phyloP scores from a whole-genome alignment of 2,113 vertebrate genomes.

The Pithys albifrons region DNA sequence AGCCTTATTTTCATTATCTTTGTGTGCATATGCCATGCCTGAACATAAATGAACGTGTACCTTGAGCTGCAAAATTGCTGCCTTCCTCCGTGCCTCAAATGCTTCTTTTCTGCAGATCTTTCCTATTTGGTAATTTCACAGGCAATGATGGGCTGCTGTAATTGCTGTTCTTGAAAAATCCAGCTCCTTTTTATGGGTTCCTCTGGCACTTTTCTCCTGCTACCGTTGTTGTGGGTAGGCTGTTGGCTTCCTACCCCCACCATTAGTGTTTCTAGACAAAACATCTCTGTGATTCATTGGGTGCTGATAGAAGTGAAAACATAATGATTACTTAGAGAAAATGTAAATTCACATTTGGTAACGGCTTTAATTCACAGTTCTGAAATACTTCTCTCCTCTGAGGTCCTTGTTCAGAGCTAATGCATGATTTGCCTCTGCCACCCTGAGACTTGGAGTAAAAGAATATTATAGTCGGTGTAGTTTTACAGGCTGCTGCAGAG shows the following conservation, averaged over 20 bases:
- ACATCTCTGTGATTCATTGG: conserved; percentile 66
- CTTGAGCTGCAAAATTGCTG: background rate
- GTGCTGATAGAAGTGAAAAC: conserved; percentile 54
- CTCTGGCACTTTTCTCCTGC: conserved; percentile 32
- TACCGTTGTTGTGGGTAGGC: conserved; percentile 2
- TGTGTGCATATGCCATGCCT: background rate
- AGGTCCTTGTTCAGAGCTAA: conserved; percentile 29
- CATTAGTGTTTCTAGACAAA: conserved; percentile 57
- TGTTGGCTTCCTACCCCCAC: conserved; percentile 46
- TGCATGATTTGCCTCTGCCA: conserved; percentile 17
- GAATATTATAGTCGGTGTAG: background rate
- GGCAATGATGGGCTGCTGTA: background rate
- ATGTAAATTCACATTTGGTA: conserved; percentile 66
- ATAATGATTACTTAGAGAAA: conserved; percentile 66
- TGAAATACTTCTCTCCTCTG: conserved; percentile 46
- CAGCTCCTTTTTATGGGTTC: conserved; percentile 31
- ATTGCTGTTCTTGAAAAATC: conserved; percentile 7
- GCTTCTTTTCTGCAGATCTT: background rate
- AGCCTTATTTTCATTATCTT: background rate
- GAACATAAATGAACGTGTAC: background rate
- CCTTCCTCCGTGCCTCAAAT: background rate
- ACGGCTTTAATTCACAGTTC: conserved; percentile 54
- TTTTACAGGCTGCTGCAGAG: background rate
- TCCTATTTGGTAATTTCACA: background rate
- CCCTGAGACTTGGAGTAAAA: background rate